Conservation (phyloP, 2,797 vertebrate genomes). For the Cyprinella venusta region DNA sequence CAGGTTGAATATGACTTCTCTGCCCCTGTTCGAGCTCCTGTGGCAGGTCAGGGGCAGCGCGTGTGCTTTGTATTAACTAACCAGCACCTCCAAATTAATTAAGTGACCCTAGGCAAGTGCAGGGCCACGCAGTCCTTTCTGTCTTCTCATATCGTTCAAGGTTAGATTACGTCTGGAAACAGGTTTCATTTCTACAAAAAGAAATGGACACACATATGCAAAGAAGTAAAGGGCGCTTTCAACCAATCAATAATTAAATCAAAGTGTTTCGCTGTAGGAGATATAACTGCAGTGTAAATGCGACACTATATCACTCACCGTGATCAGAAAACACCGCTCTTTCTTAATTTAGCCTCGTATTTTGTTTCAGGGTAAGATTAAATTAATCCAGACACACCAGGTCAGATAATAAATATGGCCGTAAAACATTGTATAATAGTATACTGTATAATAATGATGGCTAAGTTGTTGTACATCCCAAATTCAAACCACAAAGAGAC, state of each 20-base stretch:
- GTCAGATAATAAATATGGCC: constrained; percentile 40
- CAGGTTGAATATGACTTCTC: neutral
- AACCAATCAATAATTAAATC: constrained; percentile 64
- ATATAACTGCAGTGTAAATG: constrained; percentile 55
- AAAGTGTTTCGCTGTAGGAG: constrained; percentile 49
- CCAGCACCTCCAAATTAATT: constrained; percentile 56
- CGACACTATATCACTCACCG: constrained; percentile 20
- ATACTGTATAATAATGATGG: neutral
- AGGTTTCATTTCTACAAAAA: constrained; percentile 49
- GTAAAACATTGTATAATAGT: neutral
- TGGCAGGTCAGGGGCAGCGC: constrained; percentile 45
- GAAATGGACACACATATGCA: constrained; percentile 21
- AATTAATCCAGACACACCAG: constrained; percentile 50
- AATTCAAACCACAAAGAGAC: neutral
- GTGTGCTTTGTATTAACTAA: constrained; percentile 54
- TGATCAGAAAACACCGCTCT: constrained; percentile 35
- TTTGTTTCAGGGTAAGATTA: constrained; percentile 57
- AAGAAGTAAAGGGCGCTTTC: constrained; percentile 43
- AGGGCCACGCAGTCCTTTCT: constrained; percentile 14
- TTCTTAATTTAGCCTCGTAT: constrained; percentile 40
- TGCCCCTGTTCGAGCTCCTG: constrained; percentile 30
- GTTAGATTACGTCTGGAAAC: constrained; percentile 53
- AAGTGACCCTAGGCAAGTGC: constrained; percentile 58
- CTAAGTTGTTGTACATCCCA: neutral
- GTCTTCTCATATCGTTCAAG: constrained; percentile 48